These are phyloP conservation scores for Aphodius granarius DNA, from an alignment of 2,888 invertebrate species.

Conservation along the genomic window DNA sequence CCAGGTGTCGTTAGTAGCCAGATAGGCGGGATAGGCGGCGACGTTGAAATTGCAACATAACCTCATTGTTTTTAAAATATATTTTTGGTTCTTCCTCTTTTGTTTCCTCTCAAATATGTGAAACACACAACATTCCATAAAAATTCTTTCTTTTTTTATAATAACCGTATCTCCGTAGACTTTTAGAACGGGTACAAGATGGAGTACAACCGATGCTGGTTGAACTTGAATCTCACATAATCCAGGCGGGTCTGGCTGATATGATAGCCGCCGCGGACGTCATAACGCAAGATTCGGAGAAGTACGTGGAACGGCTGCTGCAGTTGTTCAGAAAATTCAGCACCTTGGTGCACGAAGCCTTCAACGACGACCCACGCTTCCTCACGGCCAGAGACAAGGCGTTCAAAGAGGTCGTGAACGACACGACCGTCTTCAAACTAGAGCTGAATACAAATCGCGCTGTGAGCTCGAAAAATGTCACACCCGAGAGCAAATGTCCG, in stretches of 20 bases:
- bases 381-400: constrained; percentile 97
- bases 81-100: background rate
- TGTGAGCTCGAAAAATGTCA: constrained; percentile 64
- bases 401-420: constrained; percentile 96
- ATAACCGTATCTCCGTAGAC: constrained; percentile 18
- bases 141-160: background rate
- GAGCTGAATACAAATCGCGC: constrained; percentile 59
- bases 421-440: constrained; percentile 83
- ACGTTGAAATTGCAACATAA: too few relatives aligned
- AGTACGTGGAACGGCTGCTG: constrained; percentile 91
- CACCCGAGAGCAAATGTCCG: constrained; percentile 97
- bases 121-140: too few relatives aligned
- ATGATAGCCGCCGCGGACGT: constrained; percentile 96
- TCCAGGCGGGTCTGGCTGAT: constrained; percentile 90
- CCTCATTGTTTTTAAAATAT: too few relatives aligned
- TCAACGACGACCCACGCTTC: constrained; percentile 95
- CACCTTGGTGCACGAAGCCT: constrained; percentile 88
- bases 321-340: constrained; percentile 93
- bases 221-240: constrained; percentile 92
- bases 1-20: too few relatives aligned
- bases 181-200: constrained; percentile 85
- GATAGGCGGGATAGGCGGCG: too few relatives aligned
- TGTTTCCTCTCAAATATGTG: background rate
- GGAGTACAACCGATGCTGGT: constrained; percentile 91
- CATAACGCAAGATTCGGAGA: constrained; percentile 96